Evolutionary conservation across 2,888 invertebrate genomes (phyloP), one percentile per base, ranked within the genome.

Genomic region (Iphiclides podalirius): DNA sequence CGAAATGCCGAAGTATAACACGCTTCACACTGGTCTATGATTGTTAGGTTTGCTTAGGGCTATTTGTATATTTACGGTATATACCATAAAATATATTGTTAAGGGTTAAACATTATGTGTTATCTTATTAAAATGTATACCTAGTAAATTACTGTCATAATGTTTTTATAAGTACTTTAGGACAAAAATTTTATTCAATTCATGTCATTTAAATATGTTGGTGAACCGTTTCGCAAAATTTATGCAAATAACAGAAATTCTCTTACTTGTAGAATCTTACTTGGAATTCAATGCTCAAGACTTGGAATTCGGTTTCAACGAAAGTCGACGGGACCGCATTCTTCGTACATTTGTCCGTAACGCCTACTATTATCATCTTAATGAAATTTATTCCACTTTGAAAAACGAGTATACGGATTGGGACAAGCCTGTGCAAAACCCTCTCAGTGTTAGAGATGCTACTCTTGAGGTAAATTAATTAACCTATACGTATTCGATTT

Each of bases 381-480:
- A 96, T 83, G 98, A 98, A 89, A 96, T 96, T 71, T 96, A 96
- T 81, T 96, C 97, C 44, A 97, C 98, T 45, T 90, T 98, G 64
- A 90, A 94, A 81, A 98, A 98, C 79, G 97, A 98, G 81, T 98
- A 98, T 84, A 98, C 97, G 52, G 97, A 98, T 80, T 98, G 98
- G 98, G 96, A 95, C 79, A 92, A 94, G 64, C 94, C 95, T 1
- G 94, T 95, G 60, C 94, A 96, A 67, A 95, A 95, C 78, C 95
- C 96, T 56, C 90, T 94, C 70, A 94, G 94, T 75, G 95, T 96
- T 58, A 93, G 95, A 67, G 97, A 94, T 75, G 95, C 93, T 46
- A 93, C 96, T 14, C 89, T 97, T 54, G 95, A 95, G 76, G 89
- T 89, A 71, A 70, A n/a, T n/a, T n/a, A n/a, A n/a, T n/a, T n/a